Evolutionary conservation across 2,113 vertebrate genomes (phyloP), one percentile per base, ranked within the genome.

Genomic region (Ophiodon elongatus): DNA sequence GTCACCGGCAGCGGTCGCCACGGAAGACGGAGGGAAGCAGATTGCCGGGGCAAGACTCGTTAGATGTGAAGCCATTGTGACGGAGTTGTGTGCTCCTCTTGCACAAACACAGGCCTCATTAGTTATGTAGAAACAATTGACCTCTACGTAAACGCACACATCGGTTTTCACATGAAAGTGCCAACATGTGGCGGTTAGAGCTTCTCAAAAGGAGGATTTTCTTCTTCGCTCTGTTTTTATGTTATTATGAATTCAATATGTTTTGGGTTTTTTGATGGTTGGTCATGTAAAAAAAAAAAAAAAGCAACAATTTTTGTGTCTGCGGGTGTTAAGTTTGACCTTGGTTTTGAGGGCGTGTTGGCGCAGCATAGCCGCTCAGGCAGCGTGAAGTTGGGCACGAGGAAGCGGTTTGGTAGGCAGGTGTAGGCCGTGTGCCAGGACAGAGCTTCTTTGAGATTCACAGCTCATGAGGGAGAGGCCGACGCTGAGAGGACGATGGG

Each of bases 391-490:
- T 27, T 47, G 33, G 59, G 29, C 33, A 25, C 54, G 71, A 73
- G 66, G 66, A 71, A 29, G 68, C 54, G 35, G 64, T 29, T 25
- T 45, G 66, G 35, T 76, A 3, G 73, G 78, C 56, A 76, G 81
- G 73, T 37, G 72, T 25, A 33, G 73, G 85, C 83, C 27, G 57
- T 3, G 23, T 9, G 75, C 85, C 79, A 83, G 63, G 50, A 66
- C n/a, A 0, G 60, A 72, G 57, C 78, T 31, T 57, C 50, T 83
- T 88, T 78, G 83, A 83, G 73, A 80, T 83, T 85, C 77, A 85
- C 67, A 57, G 82, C 85, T 82, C 69, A 47, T 43, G 63, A 79
- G 54, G 54, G 65, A 73, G 75, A 73, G 31, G 41, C 59, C 75
- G 50, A 52, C 21, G 50, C 23, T 2, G n/a, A 45, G 39, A 50